Percentiles rank a stretch among this genome's conserved stretches.
These are phyloP conservation scores for Caenorhabditis panamensis DNA, from an alignment of 2,888 invertebrate genomes.

Conservation along the genomic window DNA sequence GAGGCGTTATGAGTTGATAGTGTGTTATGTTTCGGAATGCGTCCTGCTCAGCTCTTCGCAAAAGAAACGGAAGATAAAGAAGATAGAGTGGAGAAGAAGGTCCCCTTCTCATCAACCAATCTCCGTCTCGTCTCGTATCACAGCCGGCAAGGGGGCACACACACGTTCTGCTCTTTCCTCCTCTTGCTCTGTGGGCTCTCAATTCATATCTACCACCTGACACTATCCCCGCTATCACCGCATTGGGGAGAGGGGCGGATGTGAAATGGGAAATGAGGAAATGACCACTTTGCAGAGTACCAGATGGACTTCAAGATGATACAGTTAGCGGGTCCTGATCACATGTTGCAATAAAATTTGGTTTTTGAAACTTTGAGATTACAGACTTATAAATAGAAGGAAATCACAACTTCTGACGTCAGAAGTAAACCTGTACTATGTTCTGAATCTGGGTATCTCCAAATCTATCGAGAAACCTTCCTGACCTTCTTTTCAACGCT, in stretches of 20 bases:
- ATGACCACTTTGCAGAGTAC: conserved; percentile 31
- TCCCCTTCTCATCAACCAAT: conserved; percentile 52
- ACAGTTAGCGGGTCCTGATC: too few relatives aligned
- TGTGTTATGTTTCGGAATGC: conserved; percentile 50
- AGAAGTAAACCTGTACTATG: too few relatives aligned
- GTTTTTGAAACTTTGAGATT: too few relatives aligned
- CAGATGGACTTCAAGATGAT: too few relatives aligned
- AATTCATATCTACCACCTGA: conserved; percentile 63
- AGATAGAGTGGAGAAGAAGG: conserved; percentile 36
- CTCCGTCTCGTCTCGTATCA: conserved; percentile 39
- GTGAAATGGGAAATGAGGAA: background rate
- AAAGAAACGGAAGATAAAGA: conserved; percentile 42
- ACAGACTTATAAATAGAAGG: too few relatives aligned
- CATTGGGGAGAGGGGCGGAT: conserved; percentile 34
- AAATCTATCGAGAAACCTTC: background rate
- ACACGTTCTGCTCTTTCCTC: conserved; percentile 37
- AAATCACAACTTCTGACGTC: too few relatives aligned
- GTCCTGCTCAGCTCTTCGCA: conserved; percentile 21
- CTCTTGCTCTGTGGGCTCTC: conserved; percentile 39
- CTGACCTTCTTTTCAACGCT: conserved; percentile 6
- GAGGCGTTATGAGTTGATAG: conserved; percentile 31
- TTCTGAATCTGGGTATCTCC: too few relatives aligned
- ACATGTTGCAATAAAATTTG: too few relatives aligned
- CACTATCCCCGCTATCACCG: conserved; percentile 51
- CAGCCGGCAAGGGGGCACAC: too few relatives aligned